Percentiles rank a stretch among this genome's conserved stretches.
These are phyloP conservation scores for Rhodinocichla rosea DNA, from an alignment of 2,113 vertebrate genomes.

Conservation along the genomic window DNA sequence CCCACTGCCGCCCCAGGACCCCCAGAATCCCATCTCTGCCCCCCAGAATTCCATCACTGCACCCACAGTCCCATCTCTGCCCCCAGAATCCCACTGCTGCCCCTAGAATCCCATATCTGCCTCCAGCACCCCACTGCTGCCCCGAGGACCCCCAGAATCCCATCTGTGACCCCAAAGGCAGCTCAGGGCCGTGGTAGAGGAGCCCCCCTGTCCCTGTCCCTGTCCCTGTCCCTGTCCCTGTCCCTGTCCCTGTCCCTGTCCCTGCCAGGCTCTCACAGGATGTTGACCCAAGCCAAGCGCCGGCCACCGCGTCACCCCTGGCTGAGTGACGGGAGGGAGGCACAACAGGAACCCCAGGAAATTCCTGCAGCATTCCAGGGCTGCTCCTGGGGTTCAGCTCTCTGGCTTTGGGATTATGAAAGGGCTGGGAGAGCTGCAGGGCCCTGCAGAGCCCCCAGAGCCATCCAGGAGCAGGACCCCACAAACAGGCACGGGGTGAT, in stretches of 20 bases:
- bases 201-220: not conserved
- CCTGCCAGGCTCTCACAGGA: not conserved
- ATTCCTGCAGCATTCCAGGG: not conserved
- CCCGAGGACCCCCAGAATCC: not conserved
- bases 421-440: not conserved
- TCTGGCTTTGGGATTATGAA: not conserved
- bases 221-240: not conserved
- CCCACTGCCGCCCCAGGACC: accelerated
- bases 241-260: not conserved
- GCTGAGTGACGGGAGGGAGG: not conserved
- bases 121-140: accelerated
- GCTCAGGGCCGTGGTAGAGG: accelerated
- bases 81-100: accelerated
- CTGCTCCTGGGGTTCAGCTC: not conserved
- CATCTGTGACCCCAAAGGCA: accelerated
- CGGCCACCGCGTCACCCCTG: accelerated
- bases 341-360: not conserved
- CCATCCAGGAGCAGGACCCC: not conserved
- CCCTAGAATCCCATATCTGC: not conserved
- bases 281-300: not conserved
- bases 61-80: accelerated
- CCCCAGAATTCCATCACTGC: accelerated
- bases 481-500: accelerated
- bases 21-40: accelerated
- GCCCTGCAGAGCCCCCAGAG: accelerated